Evolutionary conservation across 2,888 invertebrate species (phyloP).

Genomic region (Brassicogethes aeneus): DNA sequence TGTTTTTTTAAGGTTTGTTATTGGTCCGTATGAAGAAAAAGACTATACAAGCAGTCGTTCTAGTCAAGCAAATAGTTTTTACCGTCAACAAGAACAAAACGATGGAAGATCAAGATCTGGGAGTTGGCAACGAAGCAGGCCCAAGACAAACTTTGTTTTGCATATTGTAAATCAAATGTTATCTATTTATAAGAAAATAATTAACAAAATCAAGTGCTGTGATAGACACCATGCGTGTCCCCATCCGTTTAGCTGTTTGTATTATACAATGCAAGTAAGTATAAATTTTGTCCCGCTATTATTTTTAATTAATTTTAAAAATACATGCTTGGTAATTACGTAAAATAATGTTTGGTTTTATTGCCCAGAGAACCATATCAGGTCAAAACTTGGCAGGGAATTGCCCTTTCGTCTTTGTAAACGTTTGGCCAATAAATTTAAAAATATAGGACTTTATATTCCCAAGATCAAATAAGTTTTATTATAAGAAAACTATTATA

Average conservation of each 20-base stretch:
- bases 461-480: too few relatives aligned
- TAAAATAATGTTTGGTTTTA: too few relatives aligned
- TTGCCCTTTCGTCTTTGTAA: too few relatives aligned
- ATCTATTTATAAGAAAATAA: constrained; percentile 39
- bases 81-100: constrained; percentile 26
- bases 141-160: constrained; percentile 32
- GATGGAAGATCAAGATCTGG: constrained; percentile 18
- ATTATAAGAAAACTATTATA: too few relatives aligned
- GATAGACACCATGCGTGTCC: constrained; percentile 47
- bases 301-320: neutral
- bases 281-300: neutral
- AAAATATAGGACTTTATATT: too few relatives aligned
- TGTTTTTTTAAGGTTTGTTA: constrained; percentile 46
- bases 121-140: constrained; percentile 23
- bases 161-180: constrained; percentile 39
- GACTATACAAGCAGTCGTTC: constrained; percentile 29
- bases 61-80: constrained; percentile 29
- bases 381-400: too few relatives aligned
- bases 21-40: constrained; percentile 53
- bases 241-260: constrained; percentile 53
- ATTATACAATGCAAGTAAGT: constrained; percentile 47
- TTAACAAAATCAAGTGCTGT: constrained; percentile 44
- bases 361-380: too few relatives aligned
- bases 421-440: too few relatives aligned
- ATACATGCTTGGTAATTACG: too few relatives aligned